phyloP scores from a whole-genome alignment of 2,113 vertebrate species.

The Lutjanus erythropterus region DNA sequence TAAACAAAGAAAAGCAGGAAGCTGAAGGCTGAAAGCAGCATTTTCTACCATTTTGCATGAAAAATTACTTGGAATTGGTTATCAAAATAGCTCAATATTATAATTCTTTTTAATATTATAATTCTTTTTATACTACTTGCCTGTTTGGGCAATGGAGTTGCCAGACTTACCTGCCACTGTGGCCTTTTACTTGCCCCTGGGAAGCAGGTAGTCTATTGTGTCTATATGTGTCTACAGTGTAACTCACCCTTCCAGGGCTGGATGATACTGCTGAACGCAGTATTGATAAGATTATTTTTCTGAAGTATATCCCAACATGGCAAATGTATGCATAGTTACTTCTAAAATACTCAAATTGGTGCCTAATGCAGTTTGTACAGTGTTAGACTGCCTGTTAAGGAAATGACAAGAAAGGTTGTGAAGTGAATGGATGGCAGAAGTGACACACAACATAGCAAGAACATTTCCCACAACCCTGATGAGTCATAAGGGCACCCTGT shows the following conservation, averaged over 20 bases:
- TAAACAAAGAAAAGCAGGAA: no score
- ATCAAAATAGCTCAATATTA: no score
- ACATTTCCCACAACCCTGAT: constrained; percentile 39
- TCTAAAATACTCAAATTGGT: neutral
- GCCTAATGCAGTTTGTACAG: neutral
- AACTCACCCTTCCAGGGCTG: neutral
- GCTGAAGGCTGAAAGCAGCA: no score
- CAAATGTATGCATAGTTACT: neutral
- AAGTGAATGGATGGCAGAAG: constrained; percentile 10
- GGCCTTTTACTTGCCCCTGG: no score
- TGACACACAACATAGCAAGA: constrained; percentile 33
- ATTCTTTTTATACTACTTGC: no score
- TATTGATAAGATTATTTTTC: neutral
- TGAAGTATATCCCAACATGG: neutral
- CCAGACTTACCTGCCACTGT: no score
- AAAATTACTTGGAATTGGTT: no score
- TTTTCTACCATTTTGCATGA: no score
- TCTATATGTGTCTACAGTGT: no score
- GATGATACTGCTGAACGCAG: neutral
- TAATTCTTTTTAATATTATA: no score
- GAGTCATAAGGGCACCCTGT: constrained; percentile 62
- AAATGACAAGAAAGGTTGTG: constrained; percentile 14
- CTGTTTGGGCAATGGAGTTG: no score
- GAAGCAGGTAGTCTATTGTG: no score
- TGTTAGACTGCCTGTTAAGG: neutral